Percentiles rank a stretch among this genome's conserved stretches.
Conservation (phyloP, 2,888 invertebrate genomes). For the Capitulum mitella region DNA sequence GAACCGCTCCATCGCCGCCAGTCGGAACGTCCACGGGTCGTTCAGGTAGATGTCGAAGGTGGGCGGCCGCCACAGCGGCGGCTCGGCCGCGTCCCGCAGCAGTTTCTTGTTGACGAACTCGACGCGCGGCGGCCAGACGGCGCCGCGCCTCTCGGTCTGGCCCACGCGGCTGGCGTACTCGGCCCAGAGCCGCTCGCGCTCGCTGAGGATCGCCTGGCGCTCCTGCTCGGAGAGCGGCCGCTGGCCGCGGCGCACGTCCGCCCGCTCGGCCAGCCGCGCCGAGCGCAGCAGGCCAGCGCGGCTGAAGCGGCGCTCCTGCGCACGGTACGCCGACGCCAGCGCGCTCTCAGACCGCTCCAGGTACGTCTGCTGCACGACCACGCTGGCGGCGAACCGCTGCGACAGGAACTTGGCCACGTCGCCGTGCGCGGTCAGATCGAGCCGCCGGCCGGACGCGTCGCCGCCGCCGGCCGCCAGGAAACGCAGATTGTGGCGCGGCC, state of each 20-base stretch:
- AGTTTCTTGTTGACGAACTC: not conserved
- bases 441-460: not conserved
- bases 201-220: not conserved
- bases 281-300: not conserved
- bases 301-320: not conserved
- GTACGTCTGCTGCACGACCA: not conserved
- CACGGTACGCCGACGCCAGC: not conserved
- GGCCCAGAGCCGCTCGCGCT: not conserved
- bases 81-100: not conserved
- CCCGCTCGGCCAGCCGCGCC: not conserved
- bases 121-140: not conserved
- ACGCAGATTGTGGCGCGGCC: not conserved
- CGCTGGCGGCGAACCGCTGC: slow-evolving; percentile 9
- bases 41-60: not conserved
- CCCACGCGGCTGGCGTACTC: not conserved
- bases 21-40: not conserved
- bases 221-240: not conserved
- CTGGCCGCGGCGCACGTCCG: not conserved
- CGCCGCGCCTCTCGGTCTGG: not conserved
- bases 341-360: not conserved
- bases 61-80: not conserved
- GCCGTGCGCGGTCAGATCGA: not conserved
- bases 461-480: not conserved
- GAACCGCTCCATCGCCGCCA: not conserved
- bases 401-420: slow-evolving; percentile 3